These are phyloP conservation scores for Oppia nitens DNA, from an alignment of 1,140 invertebrate species.

Conservation along the genomic window DNA sequence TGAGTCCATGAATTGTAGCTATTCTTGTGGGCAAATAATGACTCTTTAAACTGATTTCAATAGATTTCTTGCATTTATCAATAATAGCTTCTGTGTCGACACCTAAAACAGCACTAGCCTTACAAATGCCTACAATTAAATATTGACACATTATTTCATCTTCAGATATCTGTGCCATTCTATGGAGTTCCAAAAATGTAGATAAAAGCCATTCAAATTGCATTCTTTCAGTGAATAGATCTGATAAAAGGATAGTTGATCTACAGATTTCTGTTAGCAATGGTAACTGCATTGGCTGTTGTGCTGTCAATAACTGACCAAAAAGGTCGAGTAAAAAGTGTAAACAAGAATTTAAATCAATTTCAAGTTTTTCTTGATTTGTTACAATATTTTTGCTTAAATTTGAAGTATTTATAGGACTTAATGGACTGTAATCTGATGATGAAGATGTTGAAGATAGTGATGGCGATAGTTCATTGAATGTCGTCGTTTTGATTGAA, in stretches of 20 bases:
- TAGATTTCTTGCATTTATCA: constrained; percentile 42
- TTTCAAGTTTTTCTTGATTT: constrained; percentile 14
- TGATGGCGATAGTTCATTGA: background rate
- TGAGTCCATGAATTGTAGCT: constrained; percentile 48
- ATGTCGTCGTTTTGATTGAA: background rate
- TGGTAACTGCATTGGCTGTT: constrained; percentile 33
- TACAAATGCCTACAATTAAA: constrained; percentile 46
- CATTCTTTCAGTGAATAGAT: constrained; percentile 46
- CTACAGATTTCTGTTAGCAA: constrained; percentile 46
- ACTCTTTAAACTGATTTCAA: constrained; percentile 45
- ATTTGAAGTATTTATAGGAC: background rate
- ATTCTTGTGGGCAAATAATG: constrained; percentile 45
- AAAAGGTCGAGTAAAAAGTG: constrained; percentile 65
- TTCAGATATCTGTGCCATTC: constrained; percentile 38
- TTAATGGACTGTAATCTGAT: background rate
- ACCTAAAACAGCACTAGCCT: constrained; percentile 45
- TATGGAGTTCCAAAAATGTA: constrained; percentile 43
- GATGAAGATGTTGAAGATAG: background rate
- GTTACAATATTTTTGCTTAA: background rate
- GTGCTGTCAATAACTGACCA: constrained; percentile 46
- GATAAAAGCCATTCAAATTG: constrained; percentile 58
- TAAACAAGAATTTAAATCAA: constrained; percentile 70
- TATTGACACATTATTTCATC: constrained; percentile 53
- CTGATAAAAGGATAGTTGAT: constrained; percentile 45
- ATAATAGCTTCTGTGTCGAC: constrained; percentile 24